A percentile compares a stretch with the other conserved stretches of the same genome.
These are phyloP conservation scores for Leptinotarsa rubiginosa DNA, from an alignment of 2,888 invertebrate species.

Conservation along the genomic window DNA sequence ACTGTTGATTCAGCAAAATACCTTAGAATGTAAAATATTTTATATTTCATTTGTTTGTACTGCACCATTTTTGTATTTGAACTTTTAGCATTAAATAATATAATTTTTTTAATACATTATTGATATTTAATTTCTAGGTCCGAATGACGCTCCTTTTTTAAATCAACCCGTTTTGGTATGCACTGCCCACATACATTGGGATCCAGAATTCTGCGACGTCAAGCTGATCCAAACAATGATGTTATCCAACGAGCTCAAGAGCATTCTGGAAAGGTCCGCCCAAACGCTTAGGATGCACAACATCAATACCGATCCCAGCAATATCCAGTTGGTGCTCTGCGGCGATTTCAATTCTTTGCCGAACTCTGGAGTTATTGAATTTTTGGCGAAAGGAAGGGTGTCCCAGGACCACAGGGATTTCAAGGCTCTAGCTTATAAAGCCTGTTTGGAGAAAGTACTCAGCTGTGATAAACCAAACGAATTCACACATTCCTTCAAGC, in stretches of 20 bases:
- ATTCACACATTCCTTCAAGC: conserved; percentile 95
- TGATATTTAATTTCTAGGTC: conserved; percentile 59
- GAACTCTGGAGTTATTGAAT: conserved; percentile 97
- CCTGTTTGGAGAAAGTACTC: conserved; percentile 89
- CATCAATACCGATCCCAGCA: conserved; percentile 78
- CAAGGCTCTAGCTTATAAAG: conserved; percentile 94
- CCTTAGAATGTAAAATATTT: too few species aligned
- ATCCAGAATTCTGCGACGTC: conserved; percentile 99
- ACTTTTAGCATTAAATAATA: too few species aligned
- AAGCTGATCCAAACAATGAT: conserved; percentile 99
- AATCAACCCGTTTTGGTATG: conserved; percentile 93
- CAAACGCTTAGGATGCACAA: conserved; percentile 77
- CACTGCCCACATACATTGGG: conserved; percentile 99
- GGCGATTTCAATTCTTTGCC: conserved; percentile 99
- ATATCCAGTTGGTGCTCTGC: conserved; percentile 85
- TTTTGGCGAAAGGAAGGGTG: conserved; percentile 90
- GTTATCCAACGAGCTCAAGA: conserved; percentile 93
- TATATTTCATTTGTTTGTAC: too few species aligned
- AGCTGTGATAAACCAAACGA: conserved; percentile 87
- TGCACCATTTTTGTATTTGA: too few species aligned
- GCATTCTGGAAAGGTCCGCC: conserved; percentile 87
- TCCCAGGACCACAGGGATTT: conserved; percentile 94
- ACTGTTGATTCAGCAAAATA: too few species aligned
- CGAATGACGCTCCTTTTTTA: conserved; percentile 80
- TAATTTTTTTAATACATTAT: neutral